Percentiles rank a stretch among this genome's conserved stretches.
These are phyloP conservation scores for Ophion ventricosus DNA, from an alignment of 2,888 invertebrate genomes.

Conservation along the genomic window DNA sequence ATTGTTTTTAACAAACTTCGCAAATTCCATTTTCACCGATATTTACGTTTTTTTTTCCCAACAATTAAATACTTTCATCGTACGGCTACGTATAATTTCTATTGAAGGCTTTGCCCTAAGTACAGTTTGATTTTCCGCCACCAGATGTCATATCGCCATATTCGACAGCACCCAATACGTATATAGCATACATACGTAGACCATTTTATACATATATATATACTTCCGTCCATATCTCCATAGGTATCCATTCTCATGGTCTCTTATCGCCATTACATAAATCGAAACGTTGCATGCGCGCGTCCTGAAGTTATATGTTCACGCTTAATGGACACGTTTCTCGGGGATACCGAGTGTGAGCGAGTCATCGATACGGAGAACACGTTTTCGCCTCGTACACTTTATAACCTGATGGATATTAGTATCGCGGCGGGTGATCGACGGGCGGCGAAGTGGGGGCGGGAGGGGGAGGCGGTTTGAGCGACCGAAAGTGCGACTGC, in stretches of 20 bases:
- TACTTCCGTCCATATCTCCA: not conserved
- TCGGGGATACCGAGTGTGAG: constrained; percentile 9
- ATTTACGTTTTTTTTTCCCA: no score
- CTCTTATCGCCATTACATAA: constrained; percentile 51
- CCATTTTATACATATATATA: constrained; percentile 3
- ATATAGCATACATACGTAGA: no score
- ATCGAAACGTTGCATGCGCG: constrained; percentile 39
- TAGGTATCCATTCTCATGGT: not conserved
- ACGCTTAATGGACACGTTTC: constrained; percentile 59
- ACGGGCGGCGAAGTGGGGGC: no score
- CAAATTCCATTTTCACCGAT: no score
- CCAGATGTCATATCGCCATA: no score
- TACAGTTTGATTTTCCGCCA: no score
- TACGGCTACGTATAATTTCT: no score
- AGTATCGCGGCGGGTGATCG: not conserved
- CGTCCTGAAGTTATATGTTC: constrained; percentile 57
- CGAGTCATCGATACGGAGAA: constrained; percentile 25
- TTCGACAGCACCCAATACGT: no score
- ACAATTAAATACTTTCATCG: no score
- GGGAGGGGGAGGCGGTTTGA: not conserved
- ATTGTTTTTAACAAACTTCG: no score
- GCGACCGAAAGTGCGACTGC: constrained; percentile 43
- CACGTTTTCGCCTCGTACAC: constrained; percentile 16
- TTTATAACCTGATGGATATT: constrained; percentile 12
- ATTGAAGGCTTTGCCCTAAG: no score